A percentile compares a stretch with the other conserved stretches of the same genome.
phyloP scores from a whole-genome alignment of 1,140 invertebrate species.

The Drosophila varians region DNA sequence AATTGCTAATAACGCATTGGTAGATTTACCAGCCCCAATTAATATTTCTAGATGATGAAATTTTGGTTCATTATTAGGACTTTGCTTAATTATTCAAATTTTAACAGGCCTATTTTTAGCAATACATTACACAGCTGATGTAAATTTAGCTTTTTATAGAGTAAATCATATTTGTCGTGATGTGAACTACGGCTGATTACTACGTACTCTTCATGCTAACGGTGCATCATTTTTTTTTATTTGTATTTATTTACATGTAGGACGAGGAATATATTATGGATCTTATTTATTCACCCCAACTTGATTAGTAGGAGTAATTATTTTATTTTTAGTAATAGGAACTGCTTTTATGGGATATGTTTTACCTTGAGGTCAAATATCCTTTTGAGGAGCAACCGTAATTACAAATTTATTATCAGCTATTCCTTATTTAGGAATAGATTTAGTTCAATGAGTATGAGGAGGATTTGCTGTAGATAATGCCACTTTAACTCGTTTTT shows the following conservation, averaged over 20 bases:
- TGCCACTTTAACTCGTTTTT: constrained; percentile 88
- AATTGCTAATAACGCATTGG: constrained; percentile 84
- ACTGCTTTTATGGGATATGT: constrained; percentile 89
- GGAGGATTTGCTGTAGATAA: constrained; percentile 89
- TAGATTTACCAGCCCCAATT: constrained; percentile 85
- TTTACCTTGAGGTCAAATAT: constrained; percentile 89
- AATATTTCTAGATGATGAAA: constrained; percentile 84
- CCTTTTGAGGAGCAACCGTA: constrained; percentile 89
- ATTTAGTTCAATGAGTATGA: constrained; percentile 87
- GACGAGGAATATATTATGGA: constrained; percentile 36
- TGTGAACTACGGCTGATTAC: constrained; percentile 85
- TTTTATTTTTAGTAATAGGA: constrained; percentile 87
- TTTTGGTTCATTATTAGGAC: constrained; percentile 84
- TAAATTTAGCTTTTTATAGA: constrained; percentile 85
- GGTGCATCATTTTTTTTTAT: constrained; percentile 86
- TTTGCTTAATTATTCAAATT: constrained; percentile 87
- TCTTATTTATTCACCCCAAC: constrained; percentile 29
- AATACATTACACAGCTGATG: constrained; percentile 86
- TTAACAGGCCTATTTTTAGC: constrained; percentile 86
- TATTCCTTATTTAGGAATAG: constrained; percentile 86
- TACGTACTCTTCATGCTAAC: constrained; percentile 86
- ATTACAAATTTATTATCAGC: constrained; percentile 89
- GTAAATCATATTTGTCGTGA: constrained; percentile 85
- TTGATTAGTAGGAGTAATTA: constrained; percentile 85
- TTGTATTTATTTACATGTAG: constrained; percentile 51